A percentile compares a stretch with the other conserved stretches of the same genome.
Evolutionary conservation across 2,888 invertebrate genomes (phyloP).

Genomic region (Ganaspis brasiliensis): DNA sequence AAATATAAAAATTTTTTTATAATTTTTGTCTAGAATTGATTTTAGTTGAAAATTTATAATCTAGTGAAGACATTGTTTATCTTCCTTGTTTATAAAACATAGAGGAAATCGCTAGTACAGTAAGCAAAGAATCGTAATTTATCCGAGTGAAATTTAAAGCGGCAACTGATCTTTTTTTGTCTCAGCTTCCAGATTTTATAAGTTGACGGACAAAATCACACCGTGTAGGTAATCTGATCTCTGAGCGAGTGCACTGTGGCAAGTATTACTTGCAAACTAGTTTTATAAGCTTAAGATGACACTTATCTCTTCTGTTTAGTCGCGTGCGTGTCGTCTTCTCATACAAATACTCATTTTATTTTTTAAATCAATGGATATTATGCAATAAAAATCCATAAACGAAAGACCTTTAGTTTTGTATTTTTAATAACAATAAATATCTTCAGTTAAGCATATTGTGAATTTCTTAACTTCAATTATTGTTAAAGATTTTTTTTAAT

Average conservation of each 20-base stretch:
- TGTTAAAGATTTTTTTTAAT: too few relatives aligned
- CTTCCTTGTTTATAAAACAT: background rate
- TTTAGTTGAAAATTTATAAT: background rate
- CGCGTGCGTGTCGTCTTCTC: conserved; percentile 27
- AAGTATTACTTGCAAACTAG: conserved; percentile 55
- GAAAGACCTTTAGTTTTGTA: too few relatives aligned
- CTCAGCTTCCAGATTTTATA: conserved; percentile 45
- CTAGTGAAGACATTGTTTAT: background rate
- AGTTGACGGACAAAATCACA: conserved; percentile 43
- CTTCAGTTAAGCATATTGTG: too few relatives aligned
- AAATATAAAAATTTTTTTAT: too few relatives aligned
- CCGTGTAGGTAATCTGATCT: conserved; percentile 61
- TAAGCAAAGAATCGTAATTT: conserved; percentile 58
- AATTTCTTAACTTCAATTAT: too few relatives aligned
- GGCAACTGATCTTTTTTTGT: conserved; percentile 51
- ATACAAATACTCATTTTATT: background rate
- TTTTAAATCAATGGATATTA: background rate
- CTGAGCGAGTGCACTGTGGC: conserved; percentile 12
- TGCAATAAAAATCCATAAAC: background rate
- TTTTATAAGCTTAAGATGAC: conserved; percentile 55
- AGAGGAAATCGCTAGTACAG: conserved; percentile 7
- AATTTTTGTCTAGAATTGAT: too few relatives aligned
- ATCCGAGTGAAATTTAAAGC: conserved; percentile 64
- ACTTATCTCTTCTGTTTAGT: conserved; percentile 1
- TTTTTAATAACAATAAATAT: too few relatives aligned